phyloP scores from a whole-genome alignment of 1,140 invertebrate genomes.

The Megathymus violae region DNA sequence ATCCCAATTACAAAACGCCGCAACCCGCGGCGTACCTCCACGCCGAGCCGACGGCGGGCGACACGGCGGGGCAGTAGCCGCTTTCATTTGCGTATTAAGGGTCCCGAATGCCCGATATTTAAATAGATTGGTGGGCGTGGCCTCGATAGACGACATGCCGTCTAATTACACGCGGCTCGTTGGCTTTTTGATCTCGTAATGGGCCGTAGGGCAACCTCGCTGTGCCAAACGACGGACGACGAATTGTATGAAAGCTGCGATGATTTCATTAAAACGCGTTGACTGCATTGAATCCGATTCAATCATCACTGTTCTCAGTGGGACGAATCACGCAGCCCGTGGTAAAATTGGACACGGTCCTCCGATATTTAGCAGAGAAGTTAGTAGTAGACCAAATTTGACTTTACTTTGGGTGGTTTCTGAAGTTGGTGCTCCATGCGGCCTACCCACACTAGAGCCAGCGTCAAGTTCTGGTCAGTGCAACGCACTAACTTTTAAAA shows the following conservation, averaged over 20 bases:
- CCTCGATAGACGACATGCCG: slow-evolving; percentile 64
- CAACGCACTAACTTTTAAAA: too few relatives aligned
- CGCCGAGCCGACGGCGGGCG: slow-evolving; percentile 32
- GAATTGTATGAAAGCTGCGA: background rate
- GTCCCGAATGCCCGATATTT: slow-evolving; percentile 53
- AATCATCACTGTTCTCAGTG: background rate
- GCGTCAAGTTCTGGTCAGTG: too few relatives aligned
- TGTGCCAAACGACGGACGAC: slow-evolving; percentile 9
- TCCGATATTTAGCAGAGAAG: too few relatives aligned
- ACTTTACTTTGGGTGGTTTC: too few relatives aligned
- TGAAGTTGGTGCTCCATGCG: too few relatives aligned
- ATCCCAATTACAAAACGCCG: slow-evolving; percentile 39
- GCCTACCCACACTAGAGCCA: too few relatives aligned
- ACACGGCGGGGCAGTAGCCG: slow-evolving; percentile 41
- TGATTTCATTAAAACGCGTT: slow-evolving; percentile 18
- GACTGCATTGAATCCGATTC: background rate
- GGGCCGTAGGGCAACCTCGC: slow-evolving; percentile 15
- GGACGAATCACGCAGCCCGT: too few relatives aligned
- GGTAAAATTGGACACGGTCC: too few relatives aligned
- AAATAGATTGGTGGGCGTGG: slow-evolving; percentile 73
- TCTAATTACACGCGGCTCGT: slow-evolving; percentile 71
- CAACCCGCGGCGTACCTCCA: slow-evolving; percentile 24
- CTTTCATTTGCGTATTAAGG: slow-evolving; percentile 52
- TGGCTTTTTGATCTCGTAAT: slow-evolving; percentile 56
- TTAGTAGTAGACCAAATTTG: too few relatives aligned